Evolutionary conservation across 2,888 invertebrate species (phyloP).

Genomic region (Acleris sparsana): DNA sequence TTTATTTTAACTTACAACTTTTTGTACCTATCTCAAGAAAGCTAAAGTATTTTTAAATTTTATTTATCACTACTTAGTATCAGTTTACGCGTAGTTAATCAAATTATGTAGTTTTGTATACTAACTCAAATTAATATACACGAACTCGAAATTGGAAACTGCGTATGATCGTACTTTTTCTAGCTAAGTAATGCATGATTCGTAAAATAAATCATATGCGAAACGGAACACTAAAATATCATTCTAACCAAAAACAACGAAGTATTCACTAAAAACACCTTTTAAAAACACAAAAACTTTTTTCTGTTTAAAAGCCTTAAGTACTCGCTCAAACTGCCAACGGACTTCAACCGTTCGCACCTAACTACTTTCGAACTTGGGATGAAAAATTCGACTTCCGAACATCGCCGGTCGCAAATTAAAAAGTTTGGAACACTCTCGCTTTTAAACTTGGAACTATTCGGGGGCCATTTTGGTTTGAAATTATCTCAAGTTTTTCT

Average conservation of each 20-base stretch:
- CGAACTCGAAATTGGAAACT: too few relatives aligned
- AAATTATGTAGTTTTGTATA: too few relatives aligned
- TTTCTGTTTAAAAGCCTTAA: conserved; percentile 35
- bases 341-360: conserved; percentile 58
- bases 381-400: conserved; percentile 73
- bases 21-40: too few relatives aligned
- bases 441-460: conserved; percentile 70
- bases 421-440: conserved; percentile 78
- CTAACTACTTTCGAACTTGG: conserved; percentile 49
- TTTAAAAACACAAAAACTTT: conserved; percentile 10
- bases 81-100: too few relatives aligned
- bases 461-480: conserved; percentile 70
- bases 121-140: too few relatives aligned
- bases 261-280: neutral
- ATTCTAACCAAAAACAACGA: neutral
- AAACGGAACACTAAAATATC: too few relatives aligned
- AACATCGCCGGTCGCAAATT: conserved; percentile 66
- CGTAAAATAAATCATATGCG: too few relatives aligned
- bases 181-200: too few relatives aligned
- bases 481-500: conserved; percentile 44
- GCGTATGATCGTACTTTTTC: too few relatives aligned
- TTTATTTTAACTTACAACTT: too few relatives aligned
- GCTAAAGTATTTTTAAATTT: too few relatives aligned
- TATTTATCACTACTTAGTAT: too few relatives aligned
- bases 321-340: conserved; percentile 45